Evolutionary conservation across 1,140 invertebrate genomes (phyloP), one percentile per base, ranked within the genome.

Genomic region (Atta cephalotes): DNA sequence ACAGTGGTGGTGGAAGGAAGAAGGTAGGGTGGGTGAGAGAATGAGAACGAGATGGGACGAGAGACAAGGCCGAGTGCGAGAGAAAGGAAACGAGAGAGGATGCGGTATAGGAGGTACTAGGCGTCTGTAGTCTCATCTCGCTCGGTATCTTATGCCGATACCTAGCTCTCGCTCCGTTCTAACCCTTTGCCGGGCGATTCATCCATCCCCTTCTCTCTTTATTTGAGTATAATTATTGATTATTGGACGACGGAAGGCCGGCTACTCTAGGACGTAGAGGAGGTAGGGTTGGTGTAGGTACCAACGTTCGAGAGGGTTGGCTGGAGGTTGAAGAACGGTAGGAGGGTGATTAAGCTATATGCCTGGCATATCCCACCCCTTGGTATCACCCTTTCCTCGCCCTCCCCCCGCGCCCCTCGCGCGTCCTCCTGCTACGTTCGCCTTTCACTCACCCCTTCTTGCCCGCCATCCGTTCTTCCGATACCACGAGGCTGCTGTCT

Each of bases 221-320:
- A 95, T 95, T 95, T 95, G 93, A 94, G 94, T 93, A 95, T 95
- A 95, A 95, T 95, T 95, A 95, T 95, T 95, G 95, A 95, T 95
- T 95, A 95, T 95, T 93, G 94, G 93, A 95, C 89, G 93, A 93
- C 92, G 93, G 93, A 95, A 95, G 94, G 93, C 93, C 92, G 94
- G 94, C 93, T 94, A 94, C 94, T 95, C 93, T 94, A 93, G 93
- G 93, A 93, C 92, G 92, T 93, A 92, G 91, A 92, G 93, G 90
- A 87, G 90, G 90, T 87, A 91, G 87, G 88, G 87, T 92, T 89
- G 90, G 85, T 89, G 88, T 92, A 92, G 94, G 92, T 94, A 93
- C 93, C 93, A 91, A 94, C 91, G 93, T 93, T 94, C 91, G 93
- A 94, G 93, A 94, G 92, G 93, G 92, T 92, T 92, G 91, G 91